Conservation (phyloP, 2,888 invertebrate species). For the Junonia oenone region DNA sequence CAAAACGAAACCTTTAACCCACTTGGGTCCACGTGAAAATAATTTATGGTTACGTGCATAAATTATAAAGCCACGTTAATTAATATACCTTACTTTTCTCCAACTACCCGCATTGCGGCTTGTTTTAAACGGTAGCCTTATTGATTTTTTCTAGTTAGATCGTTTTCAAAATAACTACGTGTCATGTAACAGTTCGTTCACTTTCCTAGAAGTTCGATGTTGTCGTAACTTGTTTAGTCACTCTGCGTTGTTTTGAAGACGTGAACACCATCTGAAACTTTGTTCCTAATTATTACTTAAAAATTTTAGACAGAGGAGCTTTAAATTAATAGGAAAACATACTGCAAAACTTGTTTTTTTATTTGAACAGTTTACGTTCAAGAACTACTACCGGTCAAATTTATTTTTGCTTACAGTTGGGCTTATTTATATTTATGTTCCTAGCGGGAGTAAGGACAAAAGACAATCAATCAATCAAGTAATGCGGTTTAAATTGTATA, state of each 20-base stretch:
- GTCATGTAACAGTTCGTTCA: not conserved
- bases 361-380: no score
- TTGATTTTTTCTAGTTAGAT: not conserved
- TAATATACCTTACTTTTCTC: not conserved
- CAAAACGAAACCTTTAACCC: no score
- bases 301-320: not conserved
- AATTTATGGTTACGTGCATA: no score
- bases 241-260: not conserved
- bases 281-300: not conserved
- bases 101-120: conserved; percentile 6
- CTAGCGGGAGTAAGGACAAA: no score
- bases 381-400: no score
- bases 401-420: no score
- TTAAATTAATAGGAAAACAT: no score
- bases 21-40: no score
- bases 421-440: no score
- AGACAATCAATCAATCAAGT: no score
- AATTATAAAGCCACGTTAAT: not conserved
- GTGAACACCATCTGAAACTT: not conserved
- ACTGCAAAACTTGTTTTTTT: no score
- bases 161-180: not conserved
- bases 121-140: not conserved
- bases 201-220: not conserved
- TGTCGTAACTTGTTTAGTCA: not conserved
- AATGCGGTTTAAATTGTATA: no score